Percentiles rank a stretch among this genome's conserved stretches.
phyloP scores from a whole-genome alignment of 2,113 vertebrate species.

The Tor tambroides region DNA sequence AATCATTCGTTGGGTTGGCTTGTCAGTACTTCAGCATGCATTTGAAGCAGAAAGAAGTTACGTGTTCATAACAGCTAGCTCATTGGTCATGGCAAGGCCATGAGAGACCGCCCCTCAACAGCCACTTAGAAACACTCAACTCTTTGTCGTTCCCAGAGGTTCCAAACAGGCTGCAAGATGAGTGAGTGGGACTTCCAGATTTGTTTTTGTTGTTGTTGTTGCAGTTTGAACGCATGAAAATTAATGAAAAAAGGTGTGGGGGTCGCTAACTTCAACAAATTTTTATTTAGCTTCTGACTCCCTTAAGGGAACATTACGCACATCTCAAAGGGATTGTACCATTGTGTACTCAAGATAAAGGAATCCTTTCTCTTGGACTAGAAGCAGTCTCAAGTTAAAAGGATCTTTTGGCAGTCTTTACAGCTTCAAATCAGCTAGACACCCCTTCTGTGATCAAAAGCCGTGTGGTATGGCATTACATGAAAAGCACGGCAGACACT shows the following conservation, averaged over 20 bases:
- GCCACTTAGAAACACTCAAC: background rate
- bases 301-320: background rate
- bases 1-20: background rate
- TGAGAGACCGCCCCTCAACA: background rate
- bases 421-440: conserved; percentile 17
- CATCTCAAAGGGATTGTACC: background rate
- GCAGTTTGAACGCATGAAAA: background rate
- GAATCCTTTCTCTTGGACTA: conserved; percentile 37
- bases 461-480: conserved; percentile 40
- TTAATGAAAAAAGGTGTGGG: background rate
- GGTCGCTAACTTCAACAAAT: background rate
- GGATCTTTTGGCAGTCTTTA: conserved; percentile 43
- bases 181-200: background rate
- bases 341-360: background rate
- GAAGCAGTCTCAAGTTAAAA: conserved; percentile 45
- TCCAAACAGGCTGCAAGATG: background rate
- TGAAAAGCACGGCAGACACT: conserved; percentile 23
- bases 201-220: background rate
- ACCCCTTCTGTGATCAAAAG: conserved; percentile 26
- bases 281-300: background rate
- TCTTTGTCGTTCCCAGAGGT: background rate
- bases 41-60: background rate
- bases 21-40: background rate
- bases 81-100: background rate
- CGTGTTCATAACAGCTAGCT: background rate